Evolutionary conservation across 2,797 vertebrate species (phyloP).

Genomic region (Acipenser transmontanus): DNA sequence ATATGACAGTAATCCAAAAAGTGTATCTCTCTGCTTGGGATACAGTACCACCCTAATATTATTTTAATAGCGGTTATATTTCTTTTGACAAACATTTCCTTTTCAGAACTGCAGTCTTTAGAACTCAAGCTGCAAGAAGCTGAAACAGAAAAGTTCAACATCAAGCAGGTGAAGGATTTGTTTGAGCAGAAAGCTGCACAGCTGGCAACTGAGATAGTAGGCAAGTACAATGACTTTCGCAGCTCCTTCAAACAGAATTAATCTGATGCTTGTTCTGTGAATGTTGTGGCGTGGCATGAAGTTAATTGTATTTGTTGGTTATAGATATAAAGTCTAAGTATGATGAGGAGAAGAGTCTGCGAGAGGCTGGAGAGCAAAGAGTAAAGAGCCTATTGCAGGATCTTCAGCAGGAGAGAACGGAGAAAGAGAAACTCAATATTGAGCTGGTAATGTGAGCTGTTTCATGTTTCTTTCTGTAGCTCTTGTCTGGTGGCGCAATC

Average conservation of each 20-base stretch:
- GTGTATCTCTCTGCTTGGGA: neutral
- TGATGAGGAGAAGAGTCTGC: conserved; percentile 86
- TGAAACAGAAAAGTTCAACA: conserved; percentile 92
- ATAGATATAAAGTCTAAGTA: conserved; percentile 88
- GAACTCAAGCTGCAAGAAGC: conserved; percentile 84
- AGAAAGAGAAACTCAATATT: conserved; percentile 75
- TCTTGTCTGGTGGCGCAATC: too few relatives aligned
- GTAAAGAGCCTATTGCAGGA: conserved; percentile 67
- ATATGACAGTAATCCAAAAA: neutral
- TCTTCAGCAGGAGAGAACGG: conserved; percentile 67
- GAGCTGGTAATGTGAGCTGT: conserved; percentile 74
- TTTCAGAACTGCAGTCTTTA: conserved; percentile 61
- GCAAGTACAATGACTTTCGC: conserved; percentile 54
- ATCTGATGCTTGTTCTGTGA: neutral
- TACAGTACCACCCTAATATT: too few relatives aligned
- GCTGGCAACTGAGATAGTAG: conserved; percentile 92
- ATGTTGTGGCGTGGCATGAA: neutral
- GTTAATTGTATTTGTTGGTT: neutral
- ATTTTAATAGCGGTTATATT: too few relatives aligned
- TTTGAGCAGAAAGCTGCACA: conserved; percentile 98
- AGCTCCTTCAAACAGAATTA: neutral
- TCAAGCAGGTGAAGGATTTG: conserved; percentile 98
- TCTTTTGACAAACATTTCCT: neutral
- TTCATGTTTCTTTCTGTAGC: too few relatives aligned
- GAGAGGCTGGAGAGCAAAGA: conserved; percentile 76